Evolutionary conservation across 2,888 invertebrate species (phyloP).

Genomic region (Polylopha cassiicola): DNA sequence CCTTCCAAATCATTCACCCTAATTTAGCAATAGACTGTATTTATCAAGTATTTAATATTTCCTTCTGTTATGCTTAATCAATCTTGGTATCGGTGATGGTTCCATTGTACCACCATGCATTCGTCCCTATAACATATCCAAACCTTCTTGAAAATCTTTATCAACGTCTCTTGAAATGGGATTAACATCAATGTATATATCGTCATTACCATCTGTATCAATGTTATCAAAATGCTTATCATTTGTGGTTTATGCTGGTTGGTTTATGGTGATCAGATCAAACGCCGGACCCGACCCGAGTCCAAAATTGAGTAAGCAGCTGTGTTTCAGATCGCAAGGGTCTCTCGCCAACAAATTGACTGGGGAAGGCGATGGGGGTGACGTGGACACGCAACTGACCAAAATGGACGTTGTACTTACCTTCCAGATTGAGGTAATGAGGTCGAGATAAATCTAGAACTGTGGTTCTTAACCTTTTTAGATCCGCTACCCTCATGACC

Average conservation of each 20-base stretch:
- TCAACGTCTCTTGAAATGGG: constrained; percentile 11
- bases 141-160: constrained; percentile 29
- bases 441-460: too few species aligned
- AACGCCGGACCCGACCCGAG: constrained; percentile 75
- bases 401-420: constrained; percentile 99
- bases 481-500: too few species aligned
- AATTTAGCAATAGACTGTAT: constrained; percentile 29
- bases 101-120: constrained; percentile 59
- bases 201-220: constrained; percentile 12
- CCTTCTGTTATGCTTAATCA: constrained; percentile 71
- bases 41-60: constrained; percentile 51
- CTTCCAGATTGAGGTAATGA: constrained; percentile 93
- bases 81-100: constrained; percentile 76
- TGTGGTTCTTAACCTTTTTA: too few species aligned
- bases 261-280: constrained; percentile 53
- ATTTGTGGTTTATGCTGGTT: constrained; percentile 37
- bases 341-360: constrained; percentile 93
- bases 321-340: constrained; percentile 89
- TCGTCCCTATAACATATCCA: constrained; percentile 37
- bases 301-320: constrained; percentile 79
- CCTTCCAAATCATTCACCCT: constrained; percentile 26
- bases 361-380: constrained; percentile 96
- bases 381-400: constrained; percentile 95
- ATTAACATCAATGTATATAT: constrained; percentile 8
- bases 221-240: constrained; percentile 9